A percentile compares a stretch with the other conserved stretches of the same genome.
Conservation (phyloP, 2,113 vertebrate genomes). For the Rhagologus leucostigma region DNA sequence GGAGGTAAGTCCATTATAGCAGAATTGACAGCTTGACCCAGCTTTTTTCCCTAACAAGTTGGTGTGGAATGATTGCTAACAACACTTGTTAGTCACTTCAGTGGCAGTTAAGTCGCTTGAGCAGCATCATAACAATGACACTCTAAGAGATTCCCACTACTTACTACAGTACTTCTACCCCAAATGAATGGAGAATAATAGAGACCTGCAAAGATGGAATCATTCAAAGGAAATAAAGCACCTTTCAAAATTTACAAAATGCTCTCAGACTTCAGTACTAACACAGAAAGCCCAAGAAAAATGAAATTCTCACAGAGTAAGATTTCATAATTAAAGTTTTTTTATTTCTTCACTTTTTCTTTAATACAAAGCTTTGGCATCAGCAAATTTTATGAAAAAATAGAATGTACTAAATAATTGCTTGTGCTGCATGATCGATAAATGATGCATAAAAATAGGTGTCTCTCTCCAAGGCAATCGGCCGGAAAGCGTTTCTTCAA, state of each 20-base stretch:
- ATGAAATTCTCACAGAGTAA: slow-evolving; percentile 16
- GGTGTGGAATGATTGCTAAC: background rate
- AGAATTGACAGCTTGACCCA: background rate
- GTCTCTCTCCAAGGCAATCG: slow-evolving; percentile 70
- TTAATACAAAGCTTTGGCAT: slow-evolving; percentile 84
- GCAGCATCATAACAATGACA: background rate
- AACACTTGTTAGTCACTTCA: background rate
- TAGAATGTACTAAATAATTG: slow-evolving; percentile 79
- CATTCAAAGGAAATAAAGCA: background rate
- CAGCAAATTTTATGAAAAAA: slow-evolving; percentile 82
- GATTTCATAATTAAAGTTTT: slow-evolving; percentile 37
- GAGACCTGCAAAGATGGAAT: background rate
- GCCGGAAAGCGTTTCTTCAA: slow-evolving; percentile 75
- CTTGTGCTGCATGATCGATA: slow-evolving; percentile 78
- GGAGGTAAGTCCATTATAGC: background rate
- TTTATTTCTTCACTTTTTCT: slow-evolving; percentile 71
- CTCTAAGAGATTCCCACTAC: background rate
- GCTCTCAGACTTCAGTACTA: background rate
- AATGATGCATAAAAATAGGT: slow-evolving; percentile 80
- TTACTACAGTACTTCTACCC: background rate
- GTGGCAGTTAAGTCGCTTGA: background rate
- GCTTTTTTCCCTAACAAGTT: background rate
- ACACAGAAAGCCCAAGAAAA: background rate
- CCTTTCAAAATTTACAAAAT: background rate
- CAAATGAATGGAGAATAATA: background rate